These are phyloP conservation scores for Colistium nudipinnis DNA, from an alignment of 2,113 vertebrate genomes.

Conservation along the genomic window DNA sequence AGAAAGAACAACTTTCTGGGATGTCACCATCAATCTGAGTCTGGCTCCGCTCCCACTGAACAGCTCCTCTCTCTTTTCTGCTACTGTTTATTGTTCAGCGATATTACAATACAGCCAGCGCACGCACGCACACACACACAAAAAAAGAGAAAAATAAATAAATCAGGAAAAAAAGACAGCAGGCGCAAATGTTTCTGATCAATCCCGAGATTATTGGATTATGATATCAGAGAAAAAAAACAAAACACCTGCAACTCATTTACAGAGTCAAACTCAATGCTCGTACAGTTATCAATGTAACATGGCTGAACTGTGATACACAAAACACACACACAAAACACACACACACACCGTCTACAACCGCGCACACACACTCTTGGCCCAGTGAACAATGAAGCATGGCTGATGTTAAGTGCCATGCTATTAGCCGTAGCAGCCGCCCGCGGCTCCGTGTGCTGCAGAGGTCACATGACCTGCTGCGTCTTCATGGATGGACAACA, in stretches of 20 bases:
- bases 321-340: not conserved
- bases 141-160: fast-evolving
- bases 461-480: too few relatives aligned
- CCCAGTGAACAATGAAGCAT: conserved; percentile 44
- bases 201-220: too few relatives aligned
- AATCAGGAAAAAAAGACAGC: not conserved
- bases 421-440: conserved; percentile 32
- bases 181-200: too few relatives aligned
- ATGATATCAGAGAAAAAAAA: conserved; percentile 34
- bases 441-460: conserved; percentile 22
- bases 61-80: conserved; percentile 1
- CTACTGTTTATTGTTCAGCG: conserved; percentile 29
- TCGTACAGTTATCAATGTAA: conserved; percentile 23
- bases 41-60: conserved; percentile 8
- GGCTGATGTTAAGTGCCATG: conserved; percentile 46
- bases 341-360: too few relatives aligned
- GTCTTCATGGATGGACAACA: too few relatives aligned
- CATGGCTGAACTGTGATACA: not conserved
- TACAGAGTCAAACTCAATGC: conserved; percentile 18
- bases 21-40: conserved; percentile 28
- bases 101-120: conserved; percentile 7
- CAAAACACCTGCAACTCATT: conserved; percentile 51
- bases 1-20: not conserved
- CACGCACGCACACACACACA: not conserved
- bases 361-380: conserved; percentile 1